phyloP scores from a whole-genome alignment of 1,140 invertebrate species.

The Lepidotrigona ventralis region DNA sequence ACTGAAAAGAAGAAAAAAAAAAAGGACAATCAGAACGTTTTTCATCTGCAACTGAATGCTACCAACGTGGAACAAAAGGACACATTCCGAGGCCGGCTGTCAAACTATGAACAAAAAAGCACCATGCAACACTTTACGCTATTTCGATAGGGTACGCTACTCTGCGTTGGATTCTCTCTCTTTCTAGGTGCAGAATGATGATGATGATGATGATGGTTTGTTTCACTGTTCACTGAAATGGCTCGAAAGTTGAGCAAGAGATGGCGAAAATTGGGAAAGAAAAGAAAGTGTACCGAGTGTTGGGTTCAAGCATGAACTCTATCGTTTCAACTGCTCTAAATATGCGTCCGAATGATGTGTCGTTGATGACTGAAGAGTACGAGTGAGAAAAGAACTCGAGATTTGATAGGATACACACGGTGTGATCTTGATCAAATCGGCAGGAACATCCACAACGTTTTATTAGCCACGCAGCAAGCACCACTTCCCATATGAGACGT shows the following conservation, averaged over 20 bases:
- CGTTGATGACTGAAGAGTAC: not conserved
- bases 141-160: constrained; percentile 1
- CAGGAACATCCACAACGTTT: no score
- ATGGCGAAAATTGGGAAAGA: no score
- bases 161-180: not conserved
- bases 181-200: no score
- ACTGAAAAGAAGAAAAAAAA: not conserved
- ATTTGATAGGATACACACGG: no score
- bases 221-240: not conserved
- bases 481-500: constrained; percentile 16
- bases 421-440: not conserved
- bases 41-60: not conserved
- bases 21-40: not conserved
- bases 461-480: constrained; percentile 36
- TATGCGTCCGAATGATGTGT: not conserved
- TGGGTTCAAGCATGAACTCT: not conserved
- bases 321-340: not conserved
- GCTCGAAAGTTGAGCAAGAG: not conserved
- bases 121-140: constrained; percentile 67
- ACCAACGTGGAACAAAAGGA: not conserved
- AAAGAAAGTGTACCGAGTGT: no score
- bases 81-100: not conserved
- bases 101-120: constrained; percentile 62
- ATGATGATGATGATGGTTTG: not conserved
- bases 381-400: not conserved